Evolutionary conservation across 2,113 vertebrate genomes (phyloP).

Genomic region (Gorilla gorilla): DNA sequence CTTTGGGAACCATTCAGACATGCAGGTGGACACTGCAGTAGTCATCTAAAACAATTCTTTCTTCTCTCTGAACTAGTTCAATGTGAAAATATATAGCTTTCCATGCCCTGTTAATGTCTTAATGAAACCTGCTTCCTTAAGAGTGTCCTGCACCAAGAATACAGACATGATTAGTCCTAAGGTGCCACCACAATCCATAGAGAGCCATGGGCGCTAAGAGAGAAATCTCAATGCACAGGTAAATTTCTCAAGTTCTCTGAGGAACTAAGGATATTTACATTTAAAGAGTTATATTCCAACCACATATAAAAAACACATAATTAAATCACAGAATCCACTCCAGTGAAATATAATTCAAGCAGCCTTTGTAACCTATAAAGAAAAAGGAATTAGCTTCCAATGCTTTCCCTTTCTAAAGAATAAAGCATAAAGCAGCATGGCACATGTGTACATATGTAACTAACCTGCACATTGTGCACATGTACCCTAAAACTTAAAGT

Average conservation of each 20-base stretch:
- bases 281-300: not conserved
- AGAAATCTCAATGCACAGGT: not conserved
- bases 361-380: conserved; percentile 2
- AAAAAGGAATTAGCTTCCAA: not conserved
- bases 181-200: not conserved
- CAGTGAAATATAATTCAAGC: not conserved
- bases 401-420: conserved; percentile 34
- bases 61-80: conserved; percentile 13
- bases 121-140: not conserved
- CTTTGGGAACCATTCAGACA: not conserved
- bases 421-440: not conserved
- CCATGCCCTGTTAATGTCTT: not conserved
- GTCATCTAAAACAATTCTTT: not conserved
- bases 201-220: not conserved
- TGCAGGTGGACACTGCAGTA: not conserved
- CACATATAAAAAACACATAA: not conserved
- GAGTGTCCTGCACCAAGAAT: not conserved
- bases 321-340: not conserved
- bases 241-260: not conserved
- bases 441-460: no score
- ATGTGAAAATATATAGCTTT: not conserved
- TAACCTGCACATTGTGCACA: no score
- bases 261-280: not conserved
- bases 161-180: not conserved
- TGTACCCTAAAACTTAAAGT: no score